phyloP scores from a whole-genome alignment of 2,888 invertebrate genomes.

The Drosophila greeni region DNA sequence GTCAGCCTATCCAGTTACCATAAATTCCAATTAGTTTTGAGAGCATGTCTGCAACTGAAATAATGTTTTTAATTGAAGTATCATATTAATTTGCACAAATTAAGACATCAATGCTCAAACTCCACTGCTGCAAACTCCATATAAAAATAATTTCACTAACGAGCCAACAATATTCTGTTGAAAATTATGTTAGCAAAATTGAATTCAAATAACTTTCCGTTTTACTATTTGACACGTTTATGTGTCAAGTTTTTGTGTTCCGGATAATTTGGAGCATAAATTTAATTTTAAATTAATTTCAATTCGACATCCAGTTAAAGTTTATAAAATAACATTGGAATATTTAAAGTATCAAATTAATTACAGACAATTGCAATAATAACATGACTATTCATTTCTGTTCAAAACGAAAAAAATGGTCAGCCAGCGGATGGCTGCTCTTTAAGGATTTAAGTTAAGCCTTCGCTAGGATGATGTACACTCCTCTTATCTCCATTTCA shows the following conservation, averaged over 20 bases:
- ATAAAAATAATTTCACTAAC: background rate
- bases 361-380: conserved; percentile 12
- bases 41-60: background rate
- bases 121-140: background rate
- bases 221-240: background rate
- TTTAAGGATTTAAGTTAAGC: conserved; percentile 5
- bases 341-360: conserved; percentile 22
- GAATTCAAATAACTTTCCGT: background rate
- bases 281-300: conserved; percentile 14
- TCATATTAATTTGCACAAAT: conserved; percentile 2
- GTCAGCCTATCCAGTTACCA: background rate
- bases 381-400: conserved; percentile 4
- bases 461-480: conserved; percentile 4
- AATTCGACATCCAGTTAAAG: conserved; percentile 10
- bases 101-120: background rate
- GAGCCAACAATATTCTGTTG: background rate
- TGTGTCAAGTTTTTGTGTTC: background rate
- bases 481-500: conserved; percentile 12
- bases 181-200: background rate
- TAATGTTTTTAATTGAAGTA: background rate
- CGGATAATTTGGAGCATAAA: conserved; percentile 2
- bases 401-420: background rate
- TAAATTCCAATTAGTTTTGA: background rate
- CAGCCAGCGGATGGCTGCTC: background rate
- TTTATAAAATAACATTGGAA: conserved; percentile 13